Evolutionary conservation across 2,888 invertebrate genomes (phyloP).

Genomic region (Pollenia amentaria): DNA sequence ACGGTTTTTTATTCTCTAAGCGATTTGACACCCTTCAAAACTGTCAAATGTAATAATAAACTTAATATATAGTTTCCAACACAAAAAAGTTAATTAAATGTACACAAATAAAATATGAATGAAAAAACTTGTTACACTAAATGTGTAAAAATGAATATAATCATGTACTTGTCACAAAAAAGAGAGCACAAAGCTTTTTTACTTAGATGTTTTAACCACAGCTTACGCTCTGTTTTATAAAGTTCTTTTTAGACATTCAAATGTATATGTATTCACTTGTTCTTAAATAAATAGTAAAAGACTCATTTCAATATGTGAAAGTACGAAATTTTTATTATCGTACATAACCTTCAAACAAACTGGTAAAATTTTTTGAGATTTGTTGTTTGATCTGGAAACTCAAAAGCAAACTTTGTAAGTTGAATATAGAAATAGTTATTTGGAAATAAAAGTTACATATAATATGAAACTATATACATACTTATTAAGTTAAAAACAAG

Average conservation of each 20-base stretch:
- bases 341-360: constrained; percentile 8
- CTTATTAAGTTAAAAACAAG: too few species aligned
- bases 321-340: not conserved
- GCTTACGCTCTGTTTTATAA: not conserved
- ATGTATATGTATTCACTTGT: constrained; percentile 1
- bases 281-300: constrained; percentile 22
- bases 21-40: not conserved
- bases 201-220: not conserved
- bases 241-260: constrained; percentile 14
- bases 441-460: not conserved
- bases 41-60: constrained; percentile 1
- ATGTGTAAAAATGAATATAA: not conserved
- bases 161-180: not conserved
- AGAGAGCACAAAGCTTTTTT: not conserved
- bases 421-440: constrained; percentile 5
- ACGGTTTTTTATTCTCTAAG: too few species aligned
- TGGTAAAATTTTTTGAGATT: not conserved
- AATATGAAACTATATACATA: not conserved
- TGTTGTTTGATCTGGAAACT: constrained; percentile 7
- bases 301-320: not conserved
- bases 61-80: not conserved
- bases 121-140: constrained; percentile 30
- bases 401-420: not conserved
- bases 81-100: constrained; percentile 30
- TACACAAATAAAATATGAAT: constrained; percentile 53